Base-by-base conservation (phyloP, 2,113 vertebrate species). In the Nymphicus hollandicus region DNA sequence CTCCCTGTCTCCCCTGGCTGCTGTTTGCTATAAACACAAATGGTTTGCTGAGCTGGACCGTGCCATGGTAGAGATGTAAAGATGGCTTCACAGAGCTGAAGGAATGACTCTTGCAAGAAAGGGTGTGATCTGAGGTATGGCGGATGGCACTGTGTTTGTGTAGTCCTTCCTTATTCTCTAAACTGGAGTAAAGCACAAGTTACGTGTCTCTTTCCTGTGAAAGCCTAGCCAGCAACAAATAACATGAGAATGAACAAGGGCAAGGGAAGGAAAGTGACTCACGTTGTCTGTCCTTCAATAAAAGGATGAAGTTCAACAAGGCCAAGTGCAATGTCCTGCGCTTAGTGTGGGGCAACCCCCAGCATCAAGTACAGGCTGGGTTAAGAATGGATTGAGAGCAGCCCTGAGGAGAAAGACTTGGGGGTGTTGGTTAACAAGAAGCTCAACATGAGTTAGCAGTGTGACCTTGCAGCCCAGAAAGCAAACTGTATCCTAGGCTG, bases 1-100 rank as follows among this genome's bases (percentile, higher is more conserved):
- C 22, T 27, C 29, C 18, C 25, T 2, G 0, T 49, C n/a, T 47
- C 8, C 46, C 41, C 60, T 39, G 50, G 43, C 65, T 66, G 24
- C 72, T 66, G 4, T 74, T 43, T 35, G 47, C 17, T 49, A 13
- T 1, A 11, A 81, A 15, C n/a, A n/a, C 17, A 1, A 46, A 25
- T 58, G 24, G 17, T 37, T 66, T 70, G 41, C 71, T 77, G 63
- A 90, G 35, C 28, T 76, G 63, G 23, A 18, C 27, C 12, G 46
- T 27, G 31, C 68, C 0, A 0, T 69, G 85, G 61, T 56, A 33
- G 44, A n/a, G n/a, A 12, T 17, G n/a, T 35, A 4, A 4, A 13
- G 15, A 6, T 16, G 29, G 35, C 50, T 81, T 33, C 78, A 47
- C 4, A 18, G 53, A 61, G 31, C 63, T 79, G 33, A 58, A 69